These are phyloP conservation scores for Artibeus jamaicensis DNA, from an alignment of 2,797 vertebrate genomes.

Conservation along the genomic window DNA sequence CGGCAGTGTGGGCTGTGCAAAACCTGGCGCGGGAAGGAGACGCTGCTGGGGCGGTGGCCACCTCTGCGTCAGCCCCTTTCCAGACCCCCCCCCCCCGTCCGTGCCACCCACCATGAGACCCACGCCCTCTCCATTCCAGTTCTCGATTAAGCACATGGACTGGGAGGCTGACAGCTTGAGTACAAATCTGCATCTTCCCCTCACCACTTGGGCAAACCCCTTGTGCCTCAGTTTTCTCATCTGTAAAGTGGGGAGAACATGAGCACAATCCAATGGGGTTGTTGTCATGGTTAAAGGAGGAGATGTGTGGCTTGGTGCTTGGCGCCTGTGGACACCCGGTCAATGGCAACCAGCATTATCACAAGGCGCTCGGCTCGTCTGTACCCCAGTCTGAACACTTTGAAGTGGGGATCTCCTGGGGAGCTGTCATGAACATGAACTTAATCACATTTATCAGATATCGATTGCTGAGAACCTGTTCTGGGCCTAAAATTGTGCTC, in stretches of 20 bases:
- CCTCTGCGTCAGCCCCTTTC: background rate
- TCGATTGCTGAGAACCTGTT: background rate
- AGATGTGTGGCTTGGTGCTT: rapidly evolving
- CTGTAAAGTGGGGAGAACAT: background rate
- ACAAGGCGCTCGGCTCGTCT: background rate
- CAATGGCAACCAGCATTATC: background rate
- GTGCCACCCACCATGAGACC: rapidly evolving
- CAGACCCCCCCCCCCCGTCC: no score
- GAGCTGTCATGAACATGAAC: background rate
- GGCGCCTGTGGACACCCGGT: rapidly evolving
- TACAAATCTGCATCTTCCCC: background rate
- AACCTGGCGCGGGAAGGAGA: background rate
- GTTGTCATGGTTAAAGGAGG: background rate
- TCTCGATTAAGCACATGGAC: background rate
- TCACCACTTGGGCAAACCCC: background rate
- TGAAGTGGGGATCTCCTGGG: background rate
- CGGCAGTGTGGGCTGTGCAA: background rate
- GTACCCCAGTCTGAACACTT: background rate
- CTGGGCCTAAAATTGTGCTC: background rate
- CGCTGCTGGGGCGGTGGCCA: rapidly evolving
- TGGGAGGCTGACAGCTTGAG: rapidly evolving
- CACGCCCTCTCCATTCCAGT: rapidly evolving
- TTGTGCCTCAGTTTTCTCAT: background rate
- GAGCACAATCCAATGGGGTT: rapidly evolving
- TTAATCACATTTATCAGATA: background rate